A percentile compares a stretch with the other conserved stretches of the same genome.
phyloP scores from a whole-genome alignment of 2,113 vertebrate species.

The Rhinopomastus cyanomelas region DNA sequence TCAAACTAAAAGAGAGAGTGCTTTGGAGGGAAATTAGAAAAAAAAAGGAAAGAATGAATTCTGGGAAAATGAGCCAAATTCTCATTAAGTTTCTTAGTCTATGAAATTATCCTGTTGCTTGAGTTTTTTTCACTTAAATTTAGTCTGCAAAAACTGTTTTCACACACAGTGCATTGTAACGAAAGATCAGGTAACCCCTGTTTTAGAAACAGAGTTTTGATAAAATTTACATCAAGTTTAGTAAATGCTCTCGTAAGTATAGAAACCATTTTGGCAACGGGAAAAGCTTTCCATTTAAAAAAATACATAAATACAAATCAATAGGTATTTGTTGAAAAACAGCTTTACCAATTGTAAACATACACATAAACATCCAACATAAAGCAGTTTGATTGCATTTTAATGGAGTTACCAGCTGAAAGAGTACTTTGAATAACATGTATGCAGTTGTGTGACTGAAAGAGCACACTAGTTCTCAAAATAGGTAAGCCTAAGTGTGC shows the following conservation, averaged over 20 bases:
- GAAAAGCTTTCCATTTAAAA: not conserved
- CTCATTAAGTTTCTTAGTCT: not conserved
- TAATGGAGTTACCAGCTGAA: not conserved
- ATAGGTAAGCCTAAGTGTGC: not conserved
- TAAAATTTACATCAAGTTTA: not conserved
- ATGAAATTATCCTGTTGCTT: not conserved
- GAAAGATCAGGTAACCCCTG: not conserved
- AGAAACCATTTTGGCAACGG: not conserved
- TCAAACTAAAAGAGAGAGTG: not conserved
- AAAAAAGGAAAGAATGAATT: not conserved
- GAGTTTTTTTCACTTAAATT: not conserved
- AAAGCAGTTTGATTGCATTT: not conserved
- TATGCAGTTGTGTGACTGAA: not conserved
- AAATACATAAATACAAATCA: not conserved
- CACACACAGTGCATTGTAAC: not conserved
- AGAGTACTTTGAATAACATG: not conserved
- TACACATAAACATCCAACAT: too few species aligned
- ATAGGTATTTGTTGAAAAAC: not conserved
- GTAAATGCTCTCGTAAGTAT: not conserved
- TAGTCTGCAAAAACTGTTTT: not conserved
- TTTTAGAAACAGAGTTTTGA: not conserved
- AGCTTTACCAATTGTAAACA: not conserved
- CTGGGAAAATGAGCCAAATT: not conserved
- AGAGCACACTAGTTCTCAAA: not conserved
- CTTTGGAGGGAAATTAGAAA: too few species aligned